Base-by-base conservation (phyloP, 1,140 invertebrate genomes). In the Hestina assimilis region DNA sequence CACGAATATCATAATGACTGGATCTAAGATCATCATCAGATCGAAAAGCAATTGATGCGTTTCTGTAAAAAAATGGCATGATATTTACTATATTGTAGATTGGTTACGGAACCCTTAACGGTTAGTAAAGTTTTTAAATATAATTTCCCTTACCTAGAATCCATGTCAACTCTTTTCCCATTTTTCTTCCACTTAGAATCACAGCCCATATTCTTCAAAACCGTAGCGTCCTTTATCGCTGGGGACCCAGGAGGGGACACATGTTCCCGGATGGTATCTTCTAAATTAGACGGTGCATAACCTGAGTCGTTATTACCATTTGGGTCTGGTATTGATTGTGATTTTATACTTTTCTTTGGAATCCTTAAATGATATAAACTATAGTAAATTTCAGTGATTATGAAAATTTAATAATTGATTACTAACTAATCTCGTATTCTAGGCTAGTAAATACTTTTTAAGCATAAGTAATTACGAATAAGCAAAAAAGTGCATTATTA, bases 271-370 rank as follows among this genome's bases (percentile, higher is more conserved):
- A 83, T 80, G 0, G 75, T 79, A n/a, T 89, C 91, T 82, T 91
- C 92, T 67, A 90, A 79, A 73, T 92, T 92, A 67, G 92, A 94
- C 57, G 93, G 90, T 12, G 92, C 94, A 83, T 95, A 95, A 33
- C 94, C 94, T 28, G 93, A 94, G 83, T 95, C 94, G 80, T 94
- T 94, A 89, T 95, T 95, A 56, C 93, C 93, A 76, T 95, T 94
- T 15, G 93, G 91, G 69, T 94, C 93, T 20, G 89, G 88, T 21
- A 90, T 75, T 23, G 90, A 74, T 59, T 90, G 90, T 17, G 89
- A 89, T 54, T 91, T 91, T 41, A 92, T 77, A 29, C 89, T 91
- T 69, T 91, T 91, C 65, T 73, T 82, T 40, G 76, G 67, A 9
- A 55, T 75, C 57, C 84, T 87, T 58, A n/a, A n/a, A n/a, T n/a